Evolutionary conservation across 2,888 invertebrate species (phyloP).

Genomic region (Lymantria dispar): DNA sequence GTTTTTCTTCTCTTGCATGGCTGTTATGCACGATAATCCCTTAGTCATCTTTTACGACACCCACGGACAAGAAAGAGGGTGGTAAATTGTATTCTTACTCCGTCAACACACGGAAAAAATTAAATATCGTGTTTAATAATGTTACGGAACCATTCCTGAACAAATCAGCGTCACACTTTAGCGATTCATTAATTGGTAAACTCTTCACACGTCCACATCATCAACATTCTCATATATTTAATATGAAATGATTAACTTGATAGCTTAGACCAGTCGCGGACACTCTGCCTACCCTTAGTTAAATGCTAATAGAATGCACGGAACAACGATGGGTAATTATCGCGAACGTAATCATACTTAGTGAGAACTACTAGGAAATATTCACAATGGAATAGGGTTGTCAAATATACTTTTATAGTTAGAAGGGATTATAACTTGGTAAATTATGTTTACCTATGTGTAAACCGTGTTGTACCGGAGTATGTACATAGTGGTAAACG

Average conservation of each 20-base stretch:
- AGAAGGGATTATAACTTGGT: too few species aligned
- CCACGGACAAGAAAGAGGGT: too few species aligned
- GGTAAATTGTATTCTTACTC: too few species aligned
- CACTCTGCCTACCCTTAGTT: slow-evolving; percentile 20
- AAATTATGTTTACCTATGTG: too few species aligned
- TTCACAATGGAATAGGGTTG: not conserved
- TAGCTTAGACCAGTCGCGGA: slow-evolving; percentile 20
- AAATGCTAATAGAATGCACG: slow-evolving; percentile 33
- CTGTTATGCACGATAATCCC: too few species aligned
- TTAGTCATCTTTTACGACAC: too few species aligned
- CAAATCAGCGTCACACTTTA: not conserved
- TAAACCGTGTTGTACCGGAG: too few species aligned
- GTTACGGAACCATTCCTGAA: too few species aligned
- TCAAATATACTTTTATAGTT: not conserved
- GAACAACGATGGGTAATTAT: slow-evolving; percentile 32
- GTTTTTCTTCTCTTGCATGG: too few species aligned
- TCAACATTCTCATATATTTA: slow-evolving; percentile 27
- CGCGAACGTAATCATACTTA: slow-evolving; percentile 28
- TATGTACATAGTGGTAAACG: too few species aligned
- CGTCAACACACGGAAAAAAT: too few species aligned
- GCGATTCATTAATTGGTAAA: not conserved
- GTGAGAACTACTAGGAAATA: slow-evolving; percentile 27
- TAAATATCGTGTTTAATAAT: too few species aligned
- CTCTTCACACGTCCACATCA: slow-evolving; percentile 4
- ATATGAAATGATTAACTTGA: slow-evolving; percentile 33